Conservation (phyloP, 2,113 vertebrate species). For the Crocuta crocuta region DNA sequence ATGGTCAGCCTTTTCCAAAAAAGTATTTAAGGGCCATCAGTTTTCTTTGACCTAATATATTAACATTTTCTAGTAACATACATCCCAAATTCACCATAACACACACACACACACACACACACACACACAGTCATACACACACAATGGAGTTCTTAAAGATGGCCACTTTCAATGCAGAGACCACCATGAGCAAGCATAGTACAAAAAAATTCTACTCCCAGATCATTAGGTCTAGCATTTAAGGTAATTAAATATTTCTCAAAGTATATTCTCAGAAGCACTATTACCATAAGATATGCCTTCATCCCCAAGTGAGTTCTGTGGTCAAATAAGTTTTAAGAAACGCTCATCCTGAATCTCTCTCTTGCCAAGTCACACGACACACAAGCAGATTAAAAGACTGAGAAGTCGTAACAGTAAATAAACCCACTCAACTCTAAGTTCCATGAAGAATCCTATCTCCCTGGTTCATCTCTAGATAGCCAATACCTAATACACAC, state of each 20-base stretch:
- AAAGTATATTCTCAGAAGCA: slow-evolving; percentile 7
- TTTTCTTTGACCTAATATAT: background rate
- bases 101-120: background rate
- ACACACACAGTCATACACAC: background rate
- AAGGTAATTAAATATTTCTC: background rate
- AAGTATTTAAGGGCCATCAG: background rate
- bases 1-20: background rate
- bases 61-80: background rate
- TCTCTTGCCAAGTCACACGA: background rate
- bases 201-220: background rate
- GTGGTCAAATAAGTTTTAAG: background rate
- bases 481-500: background rate
- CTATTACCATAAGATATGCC: background rate
- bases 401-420: background rate
- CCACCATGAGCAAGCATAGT: background rate
- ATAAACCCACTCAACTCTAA: background rate
- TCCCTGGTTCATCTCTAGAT: background rate
- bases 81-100: background rate
- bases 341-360: background rate
- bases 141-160: background rate
- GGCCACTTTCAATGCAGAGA: background rate
- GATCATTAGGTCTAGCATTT: background rate
- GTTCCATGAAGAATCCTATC: background rate
- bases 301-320: slow-evolving; percentile 7
- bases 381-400: background rate